Evolutionary conservation across 2,113 vertebrate genomes (phyloP).

Genomic region (Phycodurus eques): DNA sequence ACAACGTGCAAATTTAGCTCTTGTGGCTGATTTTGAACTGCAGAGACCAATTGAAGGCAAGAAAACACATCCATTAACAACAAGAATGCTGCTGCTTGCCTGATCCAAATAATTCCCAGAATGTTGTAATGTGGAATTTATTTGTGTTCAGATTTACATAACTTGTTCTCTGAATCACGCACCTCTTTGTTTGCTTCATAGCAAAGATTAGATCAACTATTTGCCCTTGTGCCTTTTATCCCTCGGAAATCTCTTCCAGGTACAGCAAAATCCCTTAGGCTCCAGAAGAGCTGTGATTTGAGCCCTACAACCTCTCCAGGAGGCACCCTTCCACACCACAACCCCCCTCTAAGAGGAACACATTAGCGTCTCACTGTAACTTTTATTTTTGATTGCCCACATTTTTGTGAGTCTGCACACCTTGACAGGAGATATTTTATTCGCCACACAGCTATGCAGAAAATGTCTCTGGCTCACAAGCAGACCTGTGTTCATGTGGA

Average conservation of each 20-base stretch:
- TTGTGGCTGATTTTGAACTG: neutral
- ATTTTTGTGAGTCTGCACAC: constrained; percentile 37
- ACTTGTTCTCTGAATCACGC: constrained; percentile 21
- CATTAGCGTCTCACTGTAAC: constrained; percentile 5
- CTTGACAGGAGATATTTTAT: constrained; percentile 58
- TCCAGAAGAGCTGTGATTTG: neutral
- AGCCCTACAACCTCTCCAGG: constrained; percentile 25
- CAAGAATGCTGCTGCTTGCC: neutral
- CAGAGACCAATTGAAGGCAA: neutral
- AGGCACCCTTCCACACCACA: constrained; percentile 20
- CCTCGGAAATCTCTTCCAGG: constrained; percentile 30
- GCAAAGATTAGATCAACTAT: constrained; percentile 32
- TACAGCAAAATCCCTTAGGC: constrained; percentile 13
- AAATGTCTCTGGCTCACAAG: constrained; percentile 59
- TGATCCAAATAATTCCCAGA: constrained; percentile 9
- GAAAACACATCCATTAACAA: neutral
- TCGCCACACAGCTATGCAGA: constrained; percentile 53
- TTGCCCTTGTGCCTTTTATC: constrained; percentile 30
- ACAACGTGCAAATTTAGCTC: neutral
- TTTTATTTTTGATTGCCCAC: constrained; percentile 37
- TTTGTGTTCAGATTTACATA: constrained; percentile 13
- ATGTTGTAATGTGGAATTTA: constrained; percentile 8
- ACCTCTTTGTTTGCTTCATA: constrained; percentile 21
- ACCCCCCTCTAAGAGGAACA: constrained; percentile 13
- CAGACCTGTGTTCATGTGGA: constrained; percentile 62